Evolutionary conservation across 1,140 invertebrate genomes (phyloP).

Genomic region (Rhynchophorus ferrugineus): DNA sequence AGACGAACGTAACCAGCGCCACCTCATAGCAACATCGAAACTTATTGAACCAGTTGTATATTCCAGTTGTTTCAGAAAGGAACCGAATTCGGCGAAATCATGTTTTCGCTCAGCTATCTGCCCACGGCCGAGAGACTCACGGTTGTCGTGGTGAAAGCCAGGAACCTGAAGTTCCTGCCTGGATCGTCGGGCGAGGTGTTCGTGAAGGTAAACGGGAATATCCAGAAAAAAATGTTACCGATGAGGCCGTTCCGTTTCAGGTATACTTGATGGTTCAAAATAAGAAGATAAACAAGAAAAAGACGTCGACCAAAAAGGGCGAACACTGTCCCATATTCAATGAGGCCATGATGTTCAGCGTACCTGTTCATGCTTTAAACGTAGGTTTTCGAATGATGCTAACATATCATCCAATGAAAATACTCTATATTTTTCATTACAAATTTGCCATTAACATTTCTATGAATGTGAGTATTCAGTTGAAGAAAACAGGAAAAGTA

Average conservation of each 20-base stretch:
- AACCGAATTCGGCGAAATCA: slow-evolving; percentile 59
- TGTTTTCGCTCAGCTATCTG: slow-evolving; percentile 76
- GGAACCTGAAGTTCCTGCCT: slow-evolving; percentile 56
- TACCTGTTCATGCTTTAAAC: slow-evolving; percentile 58
- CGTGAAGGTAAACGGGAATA: slow-evolving; percentile 44
- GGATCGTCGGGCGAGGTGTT: slow-evolving; percentile 44
- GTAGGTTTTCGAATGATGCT: slow-evolving; percentile 36
- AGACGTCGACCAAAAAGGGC: slow-evolving; percentile 59
- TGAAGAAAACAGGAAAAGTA: too few relatives aligned
- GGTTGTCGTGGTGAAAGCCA: slow-evolving; percentile 71
- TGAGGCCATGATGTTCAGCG: slow-evolving; percentile 71
- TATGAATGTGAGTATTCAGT: too few relatives aligned
- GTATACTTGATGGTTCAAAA: slow-evolving; percentile 68
- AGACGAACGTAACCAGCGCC: too few relatives aligned
- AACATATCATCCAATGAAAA: not conserved
- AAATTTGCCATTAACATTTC: too few relatives aligned
- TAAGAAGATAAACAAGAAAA: slow-evolving; percentile 70
- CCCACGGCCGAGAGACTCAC: slow-evolving; percentile 72
- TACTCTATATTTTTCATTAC: too few relatives aligned
- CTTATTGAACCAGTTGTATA: too few relatives aligned
- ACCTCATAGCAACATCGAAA: too few relatives aligned
- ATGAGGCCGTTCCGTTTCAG: slow-evolving; percentile 41
- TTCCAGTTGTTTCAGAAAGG: slow-evolving; percentile 43
- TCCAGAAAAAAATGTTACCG: not conserved
- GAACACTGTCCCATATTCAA: slow-evolving; percentile 70